These are phyloP conservation scores for Eupithecia vulgata DNA, from an alignment of 2,888 invertebrate species.

Conservation along the genomic window DNA sequence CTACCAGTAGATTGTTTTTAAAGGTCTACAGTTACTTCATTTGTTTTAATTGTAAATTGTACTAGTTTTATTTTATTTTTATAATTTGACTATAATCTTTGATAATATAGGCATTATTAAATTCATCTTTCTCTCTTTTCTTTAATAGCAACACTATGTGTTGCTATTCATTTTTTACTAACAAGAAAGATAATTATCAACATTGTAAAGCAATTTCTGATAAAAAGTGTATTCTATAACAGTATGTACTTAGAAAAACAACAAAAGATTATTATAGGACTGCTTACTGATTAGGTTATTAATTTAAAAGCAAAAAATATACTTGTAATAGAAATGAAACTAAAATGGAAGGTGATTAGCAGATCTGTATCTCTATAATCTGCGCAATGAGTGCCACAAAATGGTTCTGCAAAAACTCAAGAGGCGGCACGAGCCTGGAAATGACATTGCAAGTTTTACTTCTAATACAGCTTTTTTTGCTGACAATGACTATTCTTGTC, in stretches of 20 bases:
- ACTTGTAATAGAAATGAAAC: neutral
- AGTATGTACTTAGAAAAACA: too few species aligned
- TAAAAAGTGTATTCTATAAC: too few species aligned
- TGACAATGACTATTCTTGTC: neutral
- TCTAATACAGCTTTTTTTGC: neutral
- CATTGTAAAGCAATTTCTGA: neutral
- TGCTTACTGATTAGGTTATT: too few species aligned
- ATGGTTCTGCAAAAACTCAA: conserved; percentile 40
- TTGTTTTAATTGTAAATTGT: too few species aligned
- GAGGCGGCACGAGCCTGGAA: conserved; percentile 46
- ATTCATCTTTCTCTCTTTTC: too few species aligned
- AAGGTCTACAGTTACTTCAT: too few species aligned
- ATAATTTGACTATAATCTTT: too few species aligned
- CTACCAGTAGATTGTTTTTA: too few species aligned
- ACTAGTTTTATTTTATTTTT: too few species aligned
- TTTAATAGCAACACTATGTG: too few species aligned
- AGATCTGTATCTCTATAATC: conserved; percentile 38
- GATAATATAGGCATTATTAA: too few species aligned
- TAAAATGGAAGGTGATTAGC: conserved; percentile 24
- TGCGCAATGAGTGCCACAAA: conserved; percentile 25
- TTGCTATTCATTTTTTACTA: neutral
- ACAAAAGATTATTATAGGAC: too few species aligned
- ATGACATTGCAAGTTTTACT: neutral
- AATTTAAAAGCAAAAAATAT: neutral
- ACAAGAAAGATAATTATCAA: neutral